These are phyloP conservation scores for Sebastes matsubarae DNA, from an alignment of 2,797 vertebrate species.

Conservation along the genomic window DNA sequence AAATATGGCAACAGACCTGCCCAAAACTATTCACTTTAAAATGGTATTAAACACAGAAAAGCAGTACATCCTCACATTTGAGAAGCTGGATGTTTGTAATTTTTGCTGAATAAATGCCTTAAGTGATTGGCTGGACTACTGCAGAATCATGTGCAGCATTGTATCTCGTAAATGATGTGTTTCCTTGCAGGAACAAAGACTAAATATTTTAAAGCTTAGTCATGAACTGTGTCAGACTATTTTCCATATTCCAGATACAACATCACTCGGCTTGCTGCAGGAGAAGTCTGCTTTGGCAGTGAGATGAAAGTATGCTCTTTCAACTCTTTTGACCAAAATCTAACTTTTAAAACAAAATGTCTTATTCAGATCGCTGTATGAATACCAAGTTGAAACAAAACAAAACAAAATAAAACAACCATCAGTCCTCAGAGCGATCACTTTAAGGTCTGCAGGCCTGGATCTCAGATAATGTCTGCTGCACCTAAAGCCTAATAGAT, in stretches of 20 bases:
- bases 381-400: constrained; percentile 28
- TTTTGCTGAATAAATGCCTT: not conserved
- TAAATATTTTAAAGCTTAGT: constrained; percentile 31
- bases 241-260: constrained; percentile 27
- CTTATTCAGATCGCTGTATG: not conserved
- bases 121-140: not conserved
- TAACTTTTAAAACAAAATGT: constrained; percentile 29
- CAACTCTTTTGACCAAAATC: not conserved
- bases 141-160: not conserved
- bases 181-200: constrained; percentile 14
- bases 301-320: constrained; percentile 26
- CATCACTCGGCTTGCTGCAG: constrained; percentile 14
- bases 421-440: constrained; percentile 11
- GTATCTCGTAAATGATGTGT: not conserved
- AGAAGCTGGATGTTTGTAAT: not conserved
- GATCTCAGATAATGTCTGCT: constrained; percentile 27
- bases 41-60: not conserved
- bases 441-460: constrained; percentile 2
- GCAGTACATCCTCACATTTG: not conserved
- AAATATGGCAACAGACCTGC: not conserved
- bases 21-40: not conserved
- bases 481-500: constrained; percentile 17
- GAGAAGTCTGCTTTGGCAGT: constrained; percentile 28
- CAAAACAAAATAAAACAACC: not conserved
- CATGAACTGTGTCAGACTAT: constrained; percentile 31